Evolutionary conservation across 2,113 vertebrate genomes (phyloP), one percentile per base, ranked within the genome.

Genomic region (Pteruthius melanotis): DNA sequence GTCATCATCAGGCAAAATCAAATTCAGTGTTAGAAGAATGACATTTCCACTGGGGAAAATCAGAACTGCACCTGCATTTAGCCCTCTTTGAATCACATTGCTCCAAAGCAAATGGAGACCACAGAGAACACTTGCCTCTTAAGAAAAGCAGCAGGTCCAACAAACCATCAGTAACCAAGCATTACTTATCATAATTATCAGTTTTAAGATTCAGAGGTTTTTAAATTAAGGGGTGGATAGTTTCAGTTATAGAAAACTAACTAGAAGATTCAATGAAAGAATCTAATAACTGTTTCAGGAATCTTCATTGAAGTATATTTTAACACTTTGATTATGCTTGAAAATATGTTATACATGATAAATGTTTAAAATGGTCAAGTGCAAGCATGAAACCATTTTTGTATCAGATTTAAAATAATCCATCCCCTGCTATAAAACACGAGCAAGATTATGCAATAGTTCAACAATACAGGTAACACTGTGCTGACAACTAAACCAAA

Each of bases 11-110:
- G 76, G 59, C 22, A 83, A 91, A 95, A 95, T 52, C 59, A 92
- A 88, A 92, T 87, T 90, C 68, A 60, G 13, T 7, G 33, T 90
- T 40, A 70, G 37, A 37, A 88, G 19, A 78, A 81, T 68, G 60
- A 89, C 52, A 71, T 88, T 92, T 93, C 68, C 68, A 71, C 5
- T 64, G 88, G 20, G 90, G 71, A 92, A 85, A 91, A 85, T 88
- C 65, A 85, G 30, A 88, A 80, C 44, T 75, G 35, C 64, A 94
- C 77, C 77, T 94, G 83, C 72, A 90, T 81, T 89, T 80, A 89
- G 42, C 28, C 42, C 42, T 57, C 44, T 79, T 44, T 72, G 60
- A 91, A 82, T 95, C 65, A 65, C 53, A 86, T 94, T 88, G 78
- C 31, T 74, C 31, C 13, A 12, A 86, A 93, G 75, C 50, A 93